phyloP scores from a whole-genome alignment of 2,888 invertebrate species.

The Neelides folsomi region DNA sequence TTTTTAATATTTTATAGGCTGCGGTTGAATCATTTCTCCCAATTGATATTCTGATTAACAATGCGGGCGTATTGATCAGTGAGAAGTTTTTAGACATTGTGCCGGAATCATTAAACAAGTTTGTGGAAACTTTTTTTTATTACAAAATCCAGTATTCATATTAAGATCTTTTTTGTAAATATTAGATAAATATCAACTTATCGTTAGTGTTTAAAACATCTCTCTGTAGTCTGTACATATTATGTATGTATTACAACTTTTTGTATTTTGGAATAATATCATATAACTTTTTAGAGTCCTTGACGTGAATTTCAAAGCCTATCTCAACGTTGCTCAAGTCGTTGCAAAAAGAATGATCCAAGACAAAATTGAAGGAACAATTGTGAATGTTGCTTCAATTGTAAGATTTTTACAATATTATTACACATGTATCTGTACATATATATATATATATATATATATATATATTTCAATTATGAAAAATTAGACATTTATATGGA shows the following conservation, averaged over 20 bases:
- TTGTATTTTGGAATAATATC: no score
- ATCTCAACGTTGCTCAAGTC: constrained; percentile 1
- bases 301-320: constrained; percentile 6
- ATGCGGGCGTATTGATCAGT: constrained; percentile 63
- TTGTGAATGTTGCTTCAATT: constrained; percentile 3
- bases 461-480: no score
- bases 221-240: no score
- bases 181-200: no score
- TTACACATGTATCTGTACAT: no score
- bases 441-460: no score
- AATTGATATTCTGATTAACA: constrained; percentile 75
- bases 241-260: no score
- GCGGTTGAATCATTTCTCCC: constrained; percentile 49
- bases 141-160: no score
- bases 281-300: not conserved
- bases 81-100: constrained; percentile 56
- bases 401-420: not conserved
- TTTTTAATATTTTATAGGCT: constrained; percentile 36
- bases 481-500: no score
- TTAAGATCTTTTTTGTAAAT: no score
- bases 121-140: constrained; percentile 34
- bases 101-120: constrained; percentile 58
- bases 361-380: not conserved
- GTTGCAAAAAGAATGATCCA: constrained; percentile 3
- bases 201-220: no score